Conservation (phyloP, 2,888 invertebrate genomes). For the Drosophila diplacantha region DNA sequence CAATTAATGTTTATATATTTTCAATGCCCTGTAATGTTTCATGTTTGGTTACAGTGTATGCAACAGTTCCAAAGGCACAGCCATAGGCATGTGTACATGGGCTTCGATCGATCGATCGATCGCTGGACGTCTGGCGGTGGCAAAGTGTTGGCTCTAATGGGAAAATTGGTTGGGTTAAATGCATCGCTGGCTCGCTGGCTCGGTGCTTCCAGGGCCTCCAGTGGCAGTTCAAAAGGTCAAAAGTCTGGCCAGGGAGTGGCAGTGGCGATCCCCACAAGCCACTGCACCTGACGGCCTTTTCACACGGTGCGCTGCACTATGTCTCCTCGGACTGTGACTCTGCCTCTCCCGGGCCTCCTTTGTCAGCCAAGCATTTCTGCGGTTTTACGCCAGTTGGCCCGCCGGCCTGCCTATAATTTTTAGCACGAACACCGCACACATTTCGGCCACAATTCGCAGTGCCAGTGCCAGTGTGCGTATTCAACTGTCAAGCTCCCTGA, state of each 20-base stretch:
- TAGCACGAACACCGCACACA: slow-evolving; percentile 49
- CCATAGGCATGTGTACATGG: slow-evolving; percentile 6
- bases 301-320: slow-evolving; percentile 47
- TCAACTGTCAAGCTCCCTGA: slow-evolving; percentile 44
- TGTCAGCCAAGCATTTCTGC: slow-evolving; percentile 30
- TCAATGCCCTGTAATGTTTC: not conserved
- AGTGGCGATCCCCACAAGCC: slow-evolving; percentile 28
- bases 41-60: not conserved
- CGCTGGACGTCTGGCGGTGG: slow-evolving; percentile 34
- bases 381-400: slow-evolving; percentile 65
- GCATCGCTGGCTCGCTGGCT: slow-evolving; percentile 52
- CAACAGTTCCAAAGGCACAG: slow-evolving; percentile 4
- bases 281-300: slow-evolving; percentile 62
- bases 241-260: slow-evolving; percentile 14
- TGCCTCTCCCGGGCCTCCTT: not conserved
- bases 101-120: slow-evolving; percentile 35
- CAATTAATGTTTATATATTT: not conserved
- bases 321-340: not conserved
- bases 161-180: slow-evolving; percentile 67
- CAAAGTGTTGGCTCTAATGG: slow-evolving; percentile 67
- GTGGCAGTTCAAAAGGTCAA: slow-evolving; percentile 18
- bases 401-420: slow-evolving; percentile 60
- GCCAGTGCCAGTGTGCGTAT: slow-evolving; percentile 35
- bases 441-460: slow-evolving; percentile 16
- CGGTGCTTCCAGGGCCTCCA: slow-evolving; percentile 1